Conservation (phyloP, 2,888 invertebrate genomes). For the Melanostoma scalare region DNA sequence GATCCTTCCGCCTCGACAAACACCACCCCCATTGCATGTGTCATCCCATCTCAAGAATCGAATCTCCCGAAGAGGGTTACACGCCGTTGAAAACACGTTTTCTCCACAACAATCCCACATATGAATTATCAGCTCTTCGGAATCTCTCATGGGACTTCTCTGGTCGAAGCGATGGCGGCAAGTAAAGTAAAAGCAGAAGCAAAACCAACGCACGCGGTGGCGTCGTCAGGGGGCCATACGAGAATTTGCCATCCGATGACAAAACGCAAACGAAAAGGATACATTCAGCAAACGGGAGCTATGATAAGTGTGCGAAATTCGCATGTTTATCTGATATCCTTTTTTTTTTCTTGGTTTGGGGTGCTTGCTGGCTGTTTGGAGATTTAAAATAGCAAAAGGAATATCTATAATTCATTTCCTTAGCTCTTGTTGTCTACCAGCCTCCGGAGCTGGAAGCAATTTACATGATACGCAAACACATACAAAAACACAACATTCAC, state of each 20-base stretch:
- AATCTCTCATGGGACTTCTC: constrained; percentile 65
- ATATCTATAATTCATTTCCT: constrained; percentile 71
- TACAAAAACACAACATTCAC: background rate
- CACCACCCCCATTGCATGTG: constrained; percentile 53
- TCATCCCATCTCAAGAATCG: constrained; percentile 59
- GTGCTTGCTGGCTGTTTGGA: constrained; percentile 29
- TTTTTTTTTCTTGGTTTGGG: background rate
- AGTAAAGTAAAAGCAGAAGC: background rate
- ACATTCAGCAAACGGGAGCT: constrained; percentile 54
- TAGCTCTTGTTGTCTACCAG: constrained; percentile 43
- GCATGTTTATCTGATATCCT: constrained; percentile 73
- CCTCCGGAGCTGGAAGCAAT: constrained; percentile 39
- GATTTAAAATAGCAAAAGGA: constrained; percentile 68
- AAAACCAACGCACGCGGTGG: background rate
- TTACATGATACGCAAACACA: constrained; percentile 51
- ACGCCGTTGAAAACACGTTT: constrained; percentile 44
- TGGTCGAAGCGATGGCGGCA: constrained; percentile 31
- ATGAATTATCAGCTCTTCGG: constrained; percentile 69
- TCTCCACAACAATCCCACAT: constrained; percentile 58
- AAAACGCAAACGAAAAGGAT: constrained; percentile 70
- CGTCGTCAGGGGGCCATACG: constrained; percentile 18
- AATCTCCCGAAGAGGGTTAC: constrained; percentile 54
- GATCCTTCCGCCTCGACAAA: constrained; percentile 59
- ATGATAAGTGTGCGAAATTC: constrained; percentile 73
- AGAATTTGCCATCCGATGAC: constrained; percentile 72